Evolutionary conservation across 2,888 invertebrate genomes (phyloP), one percentile per base, ranked within the genome.

Genomic region (Drosophila putrida): DNA sequence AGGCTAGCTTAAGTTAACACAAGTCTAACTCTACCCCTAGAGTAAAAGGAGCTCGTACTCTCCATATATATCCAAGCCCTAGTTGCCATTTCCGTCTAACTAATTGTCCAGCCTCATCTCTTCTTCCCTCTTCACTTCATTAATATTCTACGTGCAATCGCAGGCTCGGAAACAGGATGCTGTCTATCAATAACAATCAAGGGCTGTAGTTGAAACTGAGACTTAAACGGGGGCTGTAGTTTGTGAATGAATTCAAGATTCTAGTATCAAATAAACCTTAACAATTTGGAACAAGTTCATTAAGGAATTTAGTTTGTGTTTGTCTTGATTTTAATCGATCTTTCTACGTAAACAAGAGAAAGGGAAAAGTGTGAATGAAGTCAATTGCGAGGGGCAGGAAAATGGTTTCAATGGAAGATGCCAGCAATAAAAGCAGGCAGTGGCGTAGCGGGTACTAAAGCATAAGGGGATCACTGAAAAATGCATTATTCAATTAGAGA

Each of bases 151-250:
- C 50, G 77, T 49, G 55, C 65, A 69, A 58, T 64, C 67, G 27
- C 35, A 47, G 66, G 9, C 71, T 82, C 88, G 86, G 88, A 85
- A 86, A 86, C 89, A 87, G 89, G 85, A 86, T 86, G 85, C 88
- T 84, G 82, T 67, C 78, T 89, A 89, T 86, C 85, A 75, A 64
- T 58, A 53, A 15, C 72, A 80, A 78, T 75, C 83, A 75, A 64
- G 50, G 63, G 51, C 69, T 74, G 20, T n/a, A 43, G 25, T 53
- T 54, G 66, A 43, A 51, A 55, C 50, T 15, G 53, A 9, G 33
- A 35, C 8, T 47, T 47, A 33, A 46, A 31, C 27, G 13, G 70
- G 20, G 36, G 39, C 57, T 43, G 44, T 57, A 38, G 47, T 59
- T 69, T 58, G 80, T 82, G 75, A 82, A 83, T 85, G 83, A 57